Conservation (phyloP, 64 coral and sea anemone genomes). For the Orbicella faveolata region DNA sequence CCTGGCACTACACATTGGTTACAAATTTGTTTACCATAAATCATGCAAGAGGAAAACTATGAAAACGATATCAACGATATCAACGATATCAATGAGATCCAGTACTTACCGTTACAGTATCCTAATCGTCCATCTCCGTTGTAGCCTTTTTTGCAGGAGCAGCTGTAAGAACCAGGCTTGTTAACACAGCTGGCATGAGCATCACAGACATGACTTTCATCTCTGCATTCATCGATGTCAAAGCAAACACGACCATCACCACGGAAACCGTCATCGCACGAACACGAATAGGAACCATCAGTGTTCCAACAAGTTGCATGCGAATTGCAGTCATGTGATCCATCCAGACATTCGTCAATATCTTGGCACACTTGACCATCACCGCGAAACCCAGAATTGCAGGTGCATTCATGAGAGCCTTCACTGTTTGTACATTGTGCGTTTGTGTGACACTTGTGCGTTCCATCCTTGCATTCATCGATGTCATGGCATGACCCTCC, state of each 20-base stretch:
- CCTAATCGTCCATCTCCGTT: neutral
- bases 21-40: neutral
- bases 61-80: neutral
- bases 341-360: constrained; percentile 3
- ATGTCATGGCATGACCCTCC: constrained; percentile 5
- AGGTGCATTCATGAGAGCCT: constrained; percentile 14
- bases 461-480: constrained; percentile 9
- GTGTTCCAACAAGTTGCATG: neutral
- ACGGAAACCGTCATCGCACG: neutral
- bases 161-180: constrained; percentile 7
- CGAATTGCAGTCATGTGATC: neutral
- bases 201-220: neutral
- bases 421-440: constrained; percentile 19
- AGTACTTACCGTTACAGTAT: neutral
- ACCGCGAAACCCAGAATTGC: neutral
- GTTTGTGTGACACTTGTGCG: constrained; percentile 2
- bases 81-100: neutral
- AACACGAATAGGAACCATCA: neutral
- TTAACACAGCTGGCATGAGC: neutral
- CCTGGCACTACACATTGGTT: neutral
- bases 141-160: neutral
- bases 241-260: neutral
- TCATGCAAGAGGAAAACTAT: neutral
- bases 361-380: constrained; percentile 2
- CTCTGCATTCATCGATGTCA: neutral